These are phyloP conservation scores for Trachemys scripta DNA, from an alignment of 2,113 vertebrate species.

Conservation along the genomic window DNA sequence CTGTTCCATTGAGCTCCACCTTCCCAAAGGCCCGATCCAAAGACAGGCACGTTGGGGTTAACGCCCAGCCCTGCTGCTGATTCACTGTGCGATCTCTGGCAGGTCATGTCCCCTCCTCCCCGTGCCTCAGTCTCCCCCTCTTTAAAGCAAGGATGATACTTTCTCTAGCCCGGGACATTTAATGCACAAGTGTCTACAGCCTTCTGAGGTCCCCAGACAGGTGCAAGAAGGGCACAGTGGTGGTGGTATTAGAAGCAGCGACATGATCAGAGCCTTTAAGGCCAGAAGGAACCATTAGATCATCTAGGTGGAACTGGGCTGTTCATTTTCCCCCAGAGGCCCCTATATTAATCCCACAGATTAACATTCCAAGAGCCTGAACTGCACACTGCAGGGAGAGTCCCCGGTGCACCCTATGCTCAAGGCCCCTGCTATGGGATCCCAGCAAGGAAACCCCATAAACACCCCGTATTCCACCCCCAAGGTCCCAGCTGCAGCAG, in stretches of 20 bases:
- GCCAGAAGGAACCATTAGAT: background rate
- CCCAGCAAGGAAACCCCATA: background rate
- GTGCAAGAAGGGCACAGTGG: background rate
- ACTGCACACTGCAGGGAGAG: background rate
- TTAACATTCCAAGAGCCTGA: background rate
- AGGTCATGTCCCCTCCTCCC: too few species aligned
- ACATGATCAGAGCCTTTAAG: background rate
- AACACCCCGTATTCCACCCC: too few species aligned
- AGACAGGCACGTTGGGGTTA: too few species aligned
- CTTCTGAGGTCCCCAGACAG: background rate
- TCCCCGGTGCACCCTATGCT: background rate
- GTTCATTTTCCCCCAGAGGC: background rate
- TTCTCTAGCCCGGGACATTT: background rate
- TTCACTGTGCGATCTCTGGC: background rate
- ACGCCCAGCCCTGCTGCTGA: background rate
- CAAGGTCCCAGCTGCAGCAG: too few species aligned
- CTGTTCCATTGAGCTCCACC: fast-evolving
- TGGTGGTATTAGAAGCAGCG: background rate
- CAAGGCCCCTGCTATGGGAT: background rate
- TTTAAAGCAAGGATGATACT: background rate
- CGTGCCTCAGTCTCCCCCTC: background rate
- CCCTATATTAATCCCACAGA: background rate
- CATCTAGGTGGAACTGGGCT: background rate
- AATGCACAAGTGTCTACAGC: background rate
- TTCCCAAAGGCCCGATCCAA: too few species aligned